Evolutionary conservation across 2,797 vertebrate genomes (phyloP).

Genomic region (Karalla daura): DNA sequence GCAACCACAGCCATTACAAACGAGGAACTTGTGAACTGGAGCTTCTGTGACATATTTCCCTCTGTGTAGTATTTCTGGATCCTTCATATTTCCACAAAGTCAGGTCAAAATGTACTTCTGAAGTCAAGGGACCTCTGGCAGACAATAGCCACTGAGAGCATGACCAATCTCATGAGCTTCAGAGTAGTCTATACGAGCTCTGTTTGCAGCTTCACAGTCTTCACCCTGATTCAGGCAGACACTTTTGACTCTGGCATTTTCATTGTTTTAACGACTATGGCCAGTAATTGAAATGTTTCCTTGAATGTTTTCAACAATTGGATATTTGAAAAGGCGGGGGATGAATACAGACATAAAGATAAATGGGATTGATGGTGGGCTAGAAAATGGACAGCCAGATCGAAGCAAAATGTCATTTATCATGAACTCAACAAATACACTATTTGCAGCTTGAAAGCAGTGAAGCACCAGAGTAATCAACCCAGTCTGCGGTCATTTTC

Average conservation of each 20-base stretch:
- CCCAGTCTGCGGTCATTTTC: conserved; percentile 42
- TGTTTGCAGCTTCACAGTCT: conserved; percentile 16
- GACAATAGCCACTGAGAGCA: not conserved
- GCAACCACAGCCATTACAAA: too few species aligned
- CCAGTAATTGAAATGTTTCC: conserved; percentile 62
- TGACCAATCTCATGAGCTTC: conserved; percentile 22
- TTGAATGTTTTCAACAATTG: conserved; percentile 56
- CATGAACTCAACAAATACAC: conserved; percentile 44
- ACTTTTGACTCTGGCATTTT: conserved; percentile 51
- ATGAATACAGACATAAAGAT: conserved; percentile 34
- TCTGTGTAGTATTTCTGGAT: not conserved
- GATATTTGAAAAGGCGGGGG: conserved; percentile 50
- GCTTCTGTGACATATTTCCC: too few species aligned
- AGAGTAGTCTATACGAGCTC: conserved; percentile 20
- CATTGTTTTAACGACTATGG: conserved; percentile 66
- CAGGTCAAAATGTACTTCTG: not conserved
- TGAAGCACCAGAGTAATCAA: conserved; percentile 50
- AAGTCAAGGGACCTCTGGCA: not conserved
- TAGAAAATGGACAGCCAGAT: conserved; percentile 40
- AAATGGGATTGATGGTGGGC: conserved; percentile 55
- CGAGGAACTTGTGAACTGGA: too few species aligned
- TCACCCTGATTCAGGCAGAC: conserved; percentile 60
- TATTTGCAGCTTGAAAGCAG: conserved; percentile 50
- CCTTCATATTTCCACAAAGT: not conserved
- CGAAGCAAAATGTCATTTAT: conserved; percentile 56